Evolutionary conservation across 2,888 invertebrate species (phyloP).

Genomic region (Trichopria drosophilae): DNA sequence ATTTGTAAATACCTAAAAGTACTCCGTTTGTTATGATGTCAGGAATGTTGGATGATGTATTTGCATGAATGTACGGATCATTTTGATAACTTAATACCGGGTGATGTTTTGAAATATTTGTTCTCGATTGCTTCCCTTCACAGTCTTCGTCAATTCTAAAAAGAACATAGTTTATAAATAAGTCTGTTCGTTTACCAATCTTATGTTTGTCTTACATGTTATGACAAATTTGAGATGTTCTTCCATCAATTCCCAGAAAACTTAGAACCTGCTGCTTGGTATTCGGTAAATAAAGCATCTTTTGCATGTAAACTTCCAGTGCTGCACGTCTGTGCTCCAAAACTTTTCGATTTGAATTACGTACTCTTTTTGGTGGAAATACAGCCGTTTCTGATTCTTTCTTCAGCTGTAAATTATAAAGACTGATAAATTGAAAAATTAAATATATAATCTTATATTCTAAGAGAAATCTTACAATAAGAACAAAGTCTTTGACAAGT

Average conservation of each 20-base stretch:
- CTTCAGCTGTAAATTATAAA: conserved; percentile 58
- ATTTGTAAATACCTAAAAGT: conserved; percentile 54
- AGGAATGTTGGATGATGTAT: conserved; percentile 50
- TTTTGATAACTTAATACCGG: conserved; percentile 54
- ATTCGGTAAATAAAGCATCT: conserved; percentile 58
- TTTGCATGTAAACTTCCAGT: conserved; percentile 63
- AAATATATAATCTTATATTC: not conserved
- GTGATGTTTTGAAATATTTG: conserved; percentile 47
- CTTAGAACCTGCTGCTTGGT: conserved; percentile 58
- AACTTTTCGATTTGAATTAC: conserved; percentile 63
- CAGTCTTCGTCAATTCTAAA: conserved; percentile 41
- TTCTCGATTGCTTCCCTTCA: conserved; percentile 27
- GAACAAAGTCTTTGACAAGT: no score
- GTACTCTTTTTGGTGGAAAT: conserved; percentile 65
- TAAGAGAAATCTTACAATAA: not conserved
- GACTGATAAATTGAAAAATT: not conserved
- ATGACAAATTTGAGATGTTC: conserved; percentile 36
- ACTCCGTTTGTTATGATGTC: conserved; percentile 59
- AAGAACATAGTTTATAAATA: conserved; percentile 10
- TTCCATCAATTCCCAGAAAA: conserved; percentile 57
- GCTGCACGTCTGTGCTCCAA: conserved; percentile 62
- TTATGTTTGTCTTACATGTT: conserved; percentile 40
- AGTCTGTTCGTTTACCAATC: not conserved
- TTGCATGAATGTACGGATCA: conserved; percentile 56
- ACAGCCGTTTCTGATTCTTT: conserved; percentile 61